Evolutionary conservation across 2,888 invertebrate species (phyloP), one percentile per base, ranked within the genome.

Genomic region (Ormyrus rosae): DNA sequence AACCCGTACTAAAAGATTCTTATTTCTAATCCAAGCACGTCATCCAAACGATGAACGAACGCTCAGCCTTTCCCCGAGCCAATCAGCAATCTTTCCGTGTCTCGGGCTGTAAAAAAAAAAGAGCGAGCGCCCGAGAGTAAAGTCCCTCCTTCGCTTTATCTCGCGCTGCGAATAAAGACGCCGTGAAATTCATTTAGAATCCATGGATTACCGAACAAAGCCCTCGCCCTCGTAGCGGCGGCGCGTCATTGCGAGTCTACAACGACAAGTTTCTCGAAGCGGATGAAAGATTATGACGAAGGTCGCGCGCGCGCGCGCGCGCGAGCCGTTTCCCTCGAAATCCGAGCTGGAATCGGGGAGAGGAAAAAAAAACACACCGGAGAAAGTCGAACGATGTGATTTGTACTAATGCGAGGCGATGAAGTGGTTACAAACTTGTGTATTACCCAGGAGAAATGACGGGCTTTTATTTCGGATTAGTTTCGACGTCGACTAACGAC

Each of bases 371-470:
- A 34, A 34, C 34, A 34, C 34, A 34, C 34, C 34, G 34, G 58
- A 45, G 9, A 65, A 58, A 67, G 53, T 9, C 8, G 50, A 48
- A 48, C 61, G 61, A 78, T 78, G 55, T 75, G 83, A 84, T 84
- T 85, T 83, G 80, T 81, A 7, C 81, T 80, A 83, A 80, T 70
- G 71, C 77, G 82, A 83, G 74, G 82, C 82, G 84, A 84, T 80
- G 84, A 84, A 84, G 84, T 83, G 86, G 86, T 87, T 87, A 86
- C 85, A 87, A 87, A 87, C 87, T 89, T 87, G 86, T 87, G 87
- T 87, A 88, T 89, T 89, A 88, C 88, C 7, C 55, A 46, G 50
- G 69, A 60, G 13, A 19, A 13, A 61, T 6, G n/a, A 48, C 50
- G 56, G 13, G 73, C 7, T 7, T 63, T 34, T 34, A 34, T 34